A percentile compares a stretch with the other conserved stretches of the same genome.
These are phyloP conservation scores for Sesia bembeciformis DNA, from an alignment of 2,888 invertebrate genomes.

Conservation along the genomic window DNA sequence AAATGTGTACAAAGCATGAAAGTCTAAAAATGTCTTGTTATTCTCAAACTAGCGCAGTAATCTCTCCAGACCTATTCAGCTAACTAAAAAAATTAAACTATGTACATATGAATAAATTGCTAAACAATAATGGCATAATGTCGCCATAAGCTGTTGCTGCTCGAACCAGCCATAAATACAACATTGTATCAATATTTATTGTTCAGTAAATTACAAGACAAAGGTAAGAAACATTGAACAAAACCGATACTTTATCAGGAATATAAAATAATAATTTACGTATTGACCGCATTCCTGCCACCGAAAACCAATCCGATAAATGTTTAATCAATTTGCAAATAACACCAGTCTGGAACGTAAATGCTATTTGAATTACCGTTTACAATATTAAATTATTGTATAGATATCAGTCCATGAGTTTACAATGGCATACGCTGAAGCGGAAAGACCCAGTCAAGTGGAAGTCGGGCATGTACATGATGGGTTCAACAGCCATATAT, in stretches of 20 bases:
- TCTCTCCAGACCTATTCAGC: no score
- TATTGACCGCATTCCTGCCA: slow-evolving; percentile 35
- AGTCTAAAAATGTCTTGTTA: no score
- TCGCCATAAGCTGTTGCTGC: no score
- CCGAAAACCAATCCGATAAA: slow-evolving; percentile 27
- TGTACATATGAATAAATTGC: no score
- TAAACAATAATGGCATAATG: no score
- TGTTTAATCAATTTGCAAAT: slow-evolving; percentile 41
- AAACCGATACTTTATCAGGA: slow-evolving; percentile 5
- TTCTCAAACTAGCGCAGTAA: no score
- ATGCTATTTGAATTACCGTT: slow-evolving; percentile 10
- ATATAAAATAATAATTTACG: slow-evolving; percentile 8
- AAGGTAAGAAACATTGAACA: neutral
- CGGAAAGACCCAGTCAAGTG: no score
- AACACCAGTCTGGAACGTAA: slow-evolving; percentile 13
- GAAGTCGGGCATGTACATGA: no score
- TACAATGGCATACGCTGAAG: no score
- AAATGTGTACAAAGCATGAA: no score
- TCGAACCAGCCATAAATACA: neutral
- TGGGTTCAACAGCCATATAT: no score
- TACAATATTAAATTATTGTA: slow-evolving; percentile 7
- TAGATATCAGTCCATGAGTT: neutral
- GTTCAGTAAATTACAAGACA: neutral
- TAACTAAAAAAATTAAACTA: no score
- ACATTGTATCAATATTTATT: neutral